These are phyloP conservation scores for Agapornis roseicollis DNA, from an alignment of 2,113 vertebrate species.

Conservation along the genomic window DNA sequence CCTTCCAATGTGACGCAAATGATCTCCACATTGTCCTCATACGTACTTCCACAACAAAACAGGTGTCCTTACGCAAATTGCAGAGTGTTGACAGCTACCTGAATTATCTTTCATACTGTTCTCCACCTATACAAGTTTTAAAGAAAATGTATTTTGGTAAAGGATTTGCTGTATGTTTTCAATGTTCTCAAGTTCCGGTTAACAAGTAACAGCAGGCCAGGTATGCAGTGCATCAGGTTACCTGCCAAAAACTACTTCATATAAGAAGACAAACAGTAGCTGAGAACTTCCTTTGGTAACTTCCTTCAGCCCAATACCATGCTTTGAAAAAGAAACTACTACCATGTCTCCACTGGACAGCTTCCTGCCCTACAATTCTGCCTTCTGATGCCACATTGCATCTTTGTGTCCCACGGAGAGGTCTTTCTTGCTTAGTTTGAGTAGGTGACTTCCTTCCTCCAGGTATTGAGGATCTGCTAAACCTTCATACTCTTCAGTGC, in stretches of 20 bases:
- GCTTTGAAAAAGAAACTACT: neutral
- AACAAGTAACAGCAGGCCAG: neutral
- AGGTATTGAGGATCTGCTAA: neutral
- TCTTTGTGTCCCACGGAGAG: neutral
- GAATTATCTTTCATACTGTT: neutral
- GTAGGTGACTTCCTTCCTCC: neutral
- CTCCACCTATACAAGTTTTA: neutral
- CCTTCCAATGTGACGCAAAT: neutral
- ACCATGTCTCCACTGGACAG: neutral
- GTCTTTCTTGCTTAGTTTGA: neutral
- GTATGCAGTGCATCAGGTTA: no score
- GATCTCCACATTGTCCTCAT: neutral
- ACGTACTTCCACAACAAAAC: neutral
- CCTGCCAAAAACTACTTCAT: neutral
- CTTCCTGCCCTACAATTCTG: neutral
- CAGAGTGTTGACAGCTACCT: rapidly evolving
- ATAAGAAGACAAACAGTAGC: neutral
- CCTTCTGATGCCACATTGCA: neutral
- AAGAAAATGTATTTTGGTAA: neutral
- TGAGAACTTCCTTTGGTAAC: neutral
- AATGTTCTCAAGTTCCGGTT: neutral
- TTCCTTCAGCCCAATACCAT: neutral
- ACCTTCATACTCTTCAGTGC: neutral
- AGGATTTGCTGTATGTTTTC: neutral
- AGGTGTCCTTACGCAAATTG: neutral